Evolutionary conservation across 2,888 invertebrate species (phyloP).

Genomic region (Chrysolina americana): DNA sequence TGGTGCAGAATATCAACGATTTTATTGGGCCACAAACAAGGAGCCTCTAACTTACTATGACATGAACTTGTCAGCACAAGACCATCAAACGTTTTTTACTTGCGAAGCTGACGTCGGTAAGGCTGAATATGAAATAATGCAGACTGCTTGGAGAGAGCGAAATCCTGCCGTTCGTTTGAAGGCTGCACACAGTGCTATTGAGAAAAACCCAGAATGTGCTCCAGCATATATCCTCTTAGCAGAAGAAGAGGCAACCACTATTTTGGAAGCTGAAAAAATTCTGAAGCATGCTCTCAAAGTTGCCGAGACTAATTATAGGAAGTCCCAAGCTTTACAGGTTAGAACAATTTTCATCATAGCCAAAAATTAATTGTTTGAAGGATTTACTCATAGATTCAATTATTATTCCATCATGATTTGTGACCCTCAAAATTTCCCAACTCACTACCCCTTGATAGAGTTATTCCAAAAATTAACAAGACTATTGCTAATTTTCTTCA

Average conservation of each 20-base stretch:
- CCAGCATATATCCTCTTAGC: slow-evolving; percentile 95
- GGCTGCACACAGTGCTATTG: slow-evolving; percentile 90
- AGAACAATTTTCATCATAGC: background rate
- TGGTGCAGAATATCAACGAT: slow-evolving; percentile 97
- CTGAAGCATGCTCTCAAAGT: slow-evolving; percentile 87
- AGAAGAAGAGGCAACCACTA: slow-evolving; percentile 96
- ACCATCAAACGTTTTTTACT: slow-evolving; percentile 97
- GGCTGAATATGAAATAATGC: slow-evolving; percentile 94
- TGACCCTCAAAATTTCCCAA: too few species aligned
- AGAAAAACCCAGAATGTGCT: slow-evolving; percentile 92
- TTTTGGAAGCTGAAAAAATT: slow-evolving; percentile 88
- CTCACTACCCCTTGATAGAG: too few species aligned
- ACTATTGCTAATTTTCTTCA: too few species aligned
- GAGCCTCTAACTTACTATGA: slow-evolving; percentile 98
- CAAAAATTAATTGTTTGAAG: too few species aligned
- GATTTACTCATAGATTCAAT: too few species aligned
- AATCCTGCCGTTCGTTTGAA: slow-evolving; percentile 92
- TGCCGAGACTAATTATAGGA: slow-evolving; percentile 82
- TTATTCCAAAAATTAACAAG: too few species aligned
- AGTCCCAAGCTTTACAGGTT: slow-evolving; percentile 82
- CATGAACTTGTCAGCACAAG: slow-evolving; percentile 98
- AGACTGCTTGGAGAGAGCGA: slow-evolving; percentile 96
- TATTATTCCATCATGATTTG: too few species aligned
- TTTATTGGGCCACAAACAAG: slow-evolving; percentile 90
- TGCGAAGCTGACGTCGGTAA: slow-evolving; percentile 91